Evolutionary conservation across 2,888 invertebrate genomes (phyloP).

Genomic region (Tetranychus piercei): DNA sequence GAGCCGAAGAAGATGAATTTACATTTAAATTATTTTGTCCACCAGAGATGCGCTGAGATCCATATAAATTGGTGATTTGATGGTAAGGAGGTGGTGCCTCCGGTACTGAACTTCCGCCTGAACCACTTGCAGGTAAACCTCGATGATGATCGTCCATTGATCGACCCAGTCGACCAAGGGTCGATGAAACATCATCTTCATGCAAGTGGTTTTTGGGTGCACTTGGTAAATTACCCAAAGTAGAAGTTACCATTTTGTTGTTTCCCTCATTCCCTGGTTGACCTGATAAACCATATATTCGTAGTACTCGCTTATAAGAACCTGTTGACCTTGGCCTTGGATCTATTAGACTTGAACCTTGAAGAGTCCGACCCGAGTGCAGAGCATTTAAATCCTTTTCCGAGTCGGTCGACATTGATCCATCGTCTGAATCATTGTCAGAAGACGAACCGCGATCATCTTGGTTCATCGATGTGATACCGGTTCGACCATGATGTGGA

Average conservation of each 20-base stretch:
- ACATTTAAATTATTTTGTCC: background rate
- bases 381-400: background rate
- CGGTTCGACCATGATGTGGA: too few relatives aligned
- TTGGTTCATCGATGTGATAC: background rate
- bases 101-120: background rate
- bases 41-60: background rate
- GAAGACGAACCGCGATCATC: background rate
- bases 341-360: background rate
- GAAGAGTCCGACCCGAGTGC: background rate
- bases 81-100: constrained; percentile 8
- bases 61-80: background rate
- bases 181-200: too few relatives aligned
- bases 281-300: background rate
- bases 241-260: too few relatives aligned
- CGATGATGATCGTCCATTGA: background rate
- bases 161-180: background rate
- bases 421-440: background rate
- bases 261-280: too few relatives aligned
- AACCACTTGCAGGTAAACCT: background rate
- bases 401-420: background rate
- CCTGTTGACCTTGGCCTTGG: background rate
- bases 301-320: background rate
- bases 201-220: too few relatives aligned
- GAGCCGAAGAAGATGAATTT: background rate
- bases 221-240: too few relatives aligned